Evolutionary conservation across 1,140 invertebrate species (phyloP), one percentile per base, ranked within the genome.

Genomic region (Atta cephalotes): DNA sequence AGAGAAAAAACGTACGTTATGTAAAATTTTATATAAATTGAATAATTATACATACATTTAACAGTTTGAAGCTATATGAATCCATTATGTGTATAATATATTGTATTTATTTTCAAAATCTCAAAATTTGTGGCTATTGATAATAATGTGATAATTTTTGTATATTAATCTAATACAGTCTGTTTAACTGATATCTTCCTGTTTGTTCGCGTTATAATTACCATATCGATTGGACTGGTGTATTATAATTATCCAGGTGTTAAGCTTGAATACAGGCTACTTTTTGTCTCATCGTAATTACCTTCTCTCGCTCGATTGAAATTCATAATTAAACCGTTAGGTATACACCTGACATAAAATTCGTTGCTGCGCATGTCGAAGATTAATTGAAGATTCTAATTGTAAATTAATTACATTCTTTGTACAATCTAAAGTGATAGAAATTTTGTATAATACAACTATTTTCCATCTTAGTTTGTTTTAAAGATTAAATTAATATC

Each of bases 131-230:
- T 60, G 14, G 31, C 49, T 60, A 60, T 21, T 62, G 21, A 60
- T 31, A 84, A 35, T 18, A 74, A 72, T 60, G 45, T 10, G 31
- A 58, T 51, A 62, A 49, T 49, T 49, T 49, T 82, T 60, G 56
- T 74, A n/a, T 84, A 76, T 76, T 84, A 71, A 31, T 62, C 14
- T 84, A 84, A 84, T 49, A 49, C 12, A 74, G 39, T 25, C 25
- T 45, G 25, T 7, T 82, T 53, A 78, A 31, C 25, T 82, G 58
- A 88, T 87, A 76, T 85, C 72, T 72, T 56, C 51, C 25, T 53
- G 68, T 39, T 56, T 25, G 18, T 0, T 51, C 21, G 56, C 39
- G 80, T 88, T 87, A 88, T 88, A 85, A 89, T 89, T 85, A 88
- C n/a, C 39, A 18, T 39, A 51, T 51, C 56, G 49, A 31, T 60